Conservation (phyloP, 2,113 vertebrate genomes). For the Myrmecophaga tridactyla region DNA sequence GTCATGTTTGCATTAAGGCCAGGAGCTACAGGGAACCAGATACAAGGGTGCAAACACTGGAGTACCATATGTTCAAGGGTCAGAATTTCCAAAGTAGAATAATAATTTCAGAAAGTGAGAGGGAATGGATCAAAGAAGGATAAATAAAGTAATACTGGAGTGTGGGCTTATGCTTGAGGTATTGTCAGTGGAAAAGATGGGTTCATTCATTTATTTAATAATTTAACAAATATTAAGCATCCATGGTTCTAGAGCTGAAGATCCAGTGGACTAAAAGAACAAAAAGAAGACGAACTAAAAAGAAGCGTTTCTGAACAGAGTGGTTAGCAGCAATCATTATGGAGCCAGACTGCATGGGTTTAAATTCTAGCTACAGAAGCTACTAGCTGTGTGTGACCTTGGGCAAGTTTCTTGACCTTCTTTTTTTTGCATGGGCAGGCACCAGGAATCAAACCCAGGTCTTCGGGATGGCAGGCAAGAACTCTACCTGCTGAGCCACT, state of each 20-base stretch:
- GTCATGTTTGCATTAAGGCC: neutral
- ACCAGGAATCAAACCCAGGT: too few species aligned
- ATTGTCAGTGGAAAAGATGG: neutral
- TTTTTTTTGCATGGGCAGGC: too few species aligned
- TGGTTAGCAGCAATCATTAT: neutral
- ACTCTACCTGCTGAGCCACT: too few species aligned
- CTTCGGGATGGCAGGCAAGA: too few species aligned
- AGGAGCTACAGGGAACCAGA: neutral
- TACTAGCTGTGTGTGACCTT: neutral
- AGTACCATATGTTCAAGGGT: rapidly evolving
- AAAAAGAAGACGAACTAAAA: too few species aligned
- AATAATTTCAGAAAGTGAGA: neutral
- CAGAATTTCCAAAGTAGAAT: neutral
- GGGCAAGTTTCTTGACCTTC: neutral
- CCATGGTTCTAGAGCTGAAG: neutral
- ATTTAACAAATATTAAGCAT: neutral
- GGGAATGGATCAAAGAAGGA: neutral
- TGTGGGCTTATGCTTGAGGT: neutral
- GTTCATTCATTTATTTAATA: neutral
- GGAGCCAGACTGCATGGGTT: neutral
- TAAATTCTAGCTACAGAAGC: neutral
- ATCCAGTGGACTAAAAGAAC: neutral
- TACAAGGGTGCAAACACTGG: neutral
- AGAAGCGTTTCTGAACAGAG: neutral
- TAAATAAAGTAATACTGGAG: neutral